Evolutionary conservation across 1,140 invertebrate species (phyloP).

Genomic region (Glomeris maerens): DNA sequence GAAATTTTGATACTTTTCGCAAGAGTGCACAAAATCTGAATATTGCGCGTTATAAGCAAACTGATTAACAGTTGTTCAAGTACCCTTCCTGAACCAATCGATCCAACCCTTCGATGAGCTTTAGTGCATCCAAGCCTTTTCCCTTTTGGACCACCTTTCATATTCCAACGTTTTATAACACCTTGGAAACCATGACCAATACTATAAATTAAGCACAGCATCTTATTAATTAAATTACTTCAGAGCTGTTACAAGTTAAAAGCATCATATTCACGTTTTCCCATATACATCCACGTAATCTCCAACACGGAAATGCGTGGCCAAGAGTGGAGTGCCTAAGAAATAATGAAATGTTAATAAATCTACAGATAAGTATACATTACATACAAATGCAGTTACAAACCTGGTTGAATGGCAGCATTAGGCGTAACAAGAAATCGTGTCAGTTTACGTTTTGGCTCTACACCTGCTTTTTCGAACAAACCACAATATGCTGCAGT

Average conservation of each 20-base stretch:
- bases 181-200: slow-evolving; percentile 95
- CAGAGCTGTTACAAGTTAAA: background rate
- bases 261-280: slow-evolving; percentile 60
- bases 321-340: slow-evolving; percentile 70
- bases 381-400: slow-evolving; percentile 4
- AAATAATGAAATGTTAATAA: slow-evolving; percentile 15
- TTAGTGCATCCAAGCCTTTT: slow-evolving; percentile 90
- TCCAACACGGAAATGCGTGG: slow-evolving; percentile 77
- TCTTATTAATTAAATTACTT: background rate
- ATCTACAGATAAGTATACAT: background rate
- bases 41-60: background rate
- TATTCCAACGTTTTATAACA: slow-evolving; percentile 90
- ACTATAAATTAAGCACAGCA: slow-evolving; percentile 35
- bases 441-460: slow-evolving; percentile 69
- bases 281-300: slow-evolving; percentile 78
- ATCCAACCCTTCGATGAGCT: slow-evolving; percentile 79
- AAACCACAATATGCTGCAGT: slow-evolving; percentile 79
- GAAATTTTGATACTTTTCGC: too few species aligned
- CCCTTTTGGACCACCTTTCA: slow-evolving; percentile 83
- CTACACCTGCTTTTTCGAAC: slow-evolving; percentile 70
- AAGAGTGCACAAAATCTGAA: too few species aligned
- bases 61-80: background rate
- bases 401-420: slow-evolving; percentile 62
- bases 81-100: slow-evolving; percentile 65
- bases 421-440: slow-evolving; percentile 75